Evolutionary conservation across 2,888 invertebrate species (phyloP), one percentile per base, ranked within the genome.

Genomic region (Anaspis maculata): DNA sequence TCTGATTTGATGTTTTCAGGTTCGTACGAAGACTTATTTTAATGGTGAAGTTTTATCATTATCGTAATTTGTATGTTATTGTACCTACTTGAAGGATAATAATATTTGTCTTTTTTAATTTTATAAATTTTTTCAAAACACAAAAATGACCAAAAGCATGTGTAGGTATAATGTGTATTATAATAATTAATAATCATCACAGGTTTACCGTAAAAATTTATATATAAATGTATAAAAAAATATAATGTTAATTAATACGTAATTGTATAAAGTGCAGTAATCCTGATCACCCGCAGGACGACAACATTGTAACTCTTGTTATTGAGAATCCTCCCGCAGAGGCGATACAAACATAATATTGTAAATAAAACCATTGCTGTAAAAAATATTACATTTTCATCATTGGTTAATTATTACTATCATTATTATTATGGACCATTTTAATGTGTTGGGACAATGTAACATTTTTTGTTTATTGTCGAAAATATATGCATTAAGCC

Each of bases 181-280:
- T 44, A 46, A 14, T 34, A 27, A 34, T 34, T 27, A 27, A 10
- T 13, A 25, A 33, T 38, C 34, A 46, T 44, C 44, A 49, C 46
- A 49, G 38, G 45, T 44, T 46, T 33, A 49, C 49, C 42, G 45
- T 49, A 46, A 33, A 41, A 45, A 32, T 51, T 45, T 50, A 48
- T 51, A 50, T 54, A 50, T 49, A 52, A 46, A 51, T 48, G 44
- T 42, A 50, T 47, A 51, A 50, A n/a, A n/a, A n/a, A n/a, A n/a
- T n/a, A n/a, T 50, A 11, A 19, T 19, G 19, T 19, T 19, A 19
- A 48, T 53, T 54, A 50, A 54, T 53, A 54, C 47, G 48, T 54
- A 53, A 49, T 44, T 48, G 52, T 54, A 47, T 35, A 45, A 32
- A 39, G 42, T 42, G n/a, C n/a, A n/a, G n/a, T n/a, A n/a, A n/a